These are phyloP conservation scores for Atherinomorus stipes DNA, from an alignment of 2,113 vertebrate genomes.

Conservation along the genomic window DNA sequence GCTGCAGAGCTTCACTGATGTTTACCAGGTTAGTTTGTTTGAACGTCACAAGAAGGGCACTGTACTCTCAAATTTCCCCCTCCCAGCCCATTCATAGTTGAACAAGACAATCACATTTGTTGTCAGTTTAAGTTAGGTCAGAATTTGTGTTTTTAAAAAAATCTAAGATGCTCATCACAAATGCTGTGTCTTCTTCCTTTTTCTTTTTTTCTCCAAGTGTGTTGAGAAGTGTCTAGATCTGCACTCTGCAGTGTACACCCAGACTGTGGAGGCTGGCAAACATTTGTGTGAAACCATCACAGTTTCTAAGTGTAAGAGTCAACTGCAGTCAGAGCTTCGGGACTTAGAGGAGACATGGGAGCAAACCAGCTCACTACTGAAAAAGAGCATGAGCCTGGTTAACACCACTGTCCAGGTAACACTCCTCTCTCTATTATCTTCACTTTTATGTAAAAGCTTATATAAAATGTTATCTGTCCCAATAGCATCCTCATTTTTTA, in stretches of 20 bases:
- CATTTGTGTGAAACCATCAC: constrained; percentile 67
- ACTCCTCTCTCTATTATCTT: not conserved
- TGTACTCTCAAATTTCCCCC: not conserved
- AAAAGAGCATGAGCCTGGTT: constrained; percentile 66
- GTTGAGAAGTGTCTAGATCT: constrained; percentile 78
- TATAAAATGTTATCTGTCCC: not conserved
- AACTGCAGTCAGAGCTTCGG: constrained; percentile 78
- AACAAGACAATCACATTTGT: too few species aligned
- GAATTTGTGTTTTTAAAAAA: not conserved
- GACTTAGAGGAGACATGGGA: constrained; percentile 85
- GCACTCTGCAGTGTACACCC: constrained; percentile 73
- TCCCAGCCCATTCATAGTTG: too few species aligned
- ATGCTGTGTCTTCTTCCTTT: not conserved
- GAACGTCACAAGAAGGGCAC: not conserved
- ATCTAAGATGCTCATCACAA: not conserved
- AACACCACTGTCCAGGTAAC: constrained; percentile 78
- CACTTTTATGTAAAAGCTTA: not conserved
- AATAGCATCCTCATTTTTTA: not conserved
- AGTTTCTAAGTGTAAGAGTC: constrained; percentile 42
- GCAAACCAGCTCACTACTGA: constrained; percentile 69
- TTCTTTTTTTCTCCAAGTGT: constrained; percentile 68
- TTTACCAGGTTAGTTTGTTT: constrained; percentile 83
- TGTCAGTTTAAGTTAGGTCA: too few species aligned
- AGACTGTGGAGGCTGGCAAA: constrained; percentile 79
- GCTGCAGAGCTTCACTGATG: constrained; percentile 68